Evolutionary conservation across 2,113 vertebrate genomes (phyloP), one percentile per base, ranked within the genome.

Genomic region (Antigone vipio): DNA sequence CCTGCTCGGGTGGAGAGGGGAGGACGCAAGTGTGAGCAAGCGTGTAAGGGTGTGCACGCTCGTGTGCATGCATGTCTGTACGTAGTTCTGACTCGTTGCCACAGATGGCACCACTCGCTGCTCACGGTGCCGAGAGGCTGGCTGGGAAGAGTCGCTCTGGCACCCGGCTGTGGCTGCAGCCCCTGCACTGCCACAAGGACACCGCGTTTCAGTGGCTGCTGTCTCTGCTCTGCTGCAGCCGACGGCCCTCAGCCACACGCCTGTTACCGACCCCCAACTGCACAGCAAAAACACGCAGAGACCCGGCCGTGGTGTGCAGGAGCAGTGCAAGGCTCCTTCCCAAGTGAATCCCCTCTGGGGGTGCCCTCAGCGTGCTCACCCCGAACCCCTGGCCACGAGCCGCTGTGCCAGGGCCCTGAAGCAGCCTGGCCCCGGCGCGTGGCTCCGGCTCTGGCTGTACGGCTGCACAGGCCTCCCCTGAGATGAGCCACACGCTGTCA

Each of bases 251-350:
- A 2, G 47, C 35, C 55, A 11, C 4, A 0, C 0, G 26, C 11
- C 49, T 18, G 5, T 64, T 15, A 7, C 52, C 0, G 1, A 53
- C 29, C 23, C 53, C 9, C 11, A 3, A 1, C 2, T 20, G n/a
- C 62, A 5, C n/a, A 23, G n/a, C 38, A 8, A 9, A 2, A 38
- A 44, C 24, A 4, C 5, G 5, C 69, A 23, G 26, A 52, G 49
- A 3, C 63, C 17, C 0, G 0, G 15, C 45, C 0, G 7, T 5
- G 24, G 5, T 2, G 9, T 15, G 50, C 1, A 0, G 45, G 76
- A 32, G 2, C 68, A 2, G 30, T 2, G 11, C n/a, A 3, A 40
- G 49, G 67, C 50, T 64, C 45, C 20, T 52, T 63, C 49, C 34
- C 7, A 1, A 79, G 40, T 3, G 15, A 22, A 18, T 12, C 22